Percentiles rank a stretch among this genome's conserved stretches.
These are phyloP conservation scores for Actinia equina DNA, from an alignment of 64 coral and sea anemone species.

Conservation along the genomic window DNA sequence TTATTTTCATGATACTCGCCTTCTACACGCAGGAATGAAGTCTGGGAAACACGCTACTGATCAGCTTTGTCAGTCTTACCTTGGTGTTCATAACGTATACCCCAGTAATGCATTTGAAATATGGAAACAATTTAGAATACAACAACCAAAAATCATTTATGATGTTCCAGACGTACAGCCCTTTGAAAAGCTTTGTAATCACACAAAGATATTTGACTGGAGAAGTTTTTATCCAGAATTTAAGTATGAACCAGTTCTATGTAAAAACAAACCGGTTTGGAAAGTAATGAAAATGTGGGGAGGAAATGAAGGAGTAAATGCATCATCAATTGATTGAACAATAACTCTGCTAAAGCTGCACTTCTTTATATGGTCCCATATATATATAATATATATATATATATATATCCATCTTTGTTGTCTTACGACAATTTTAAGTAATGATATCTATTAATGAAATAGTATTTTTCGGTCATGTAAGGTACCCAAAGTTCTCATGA, in stretches of 20 bases:
- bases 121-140: background rate
- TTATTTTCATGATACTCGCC: conserved; percentile 72
- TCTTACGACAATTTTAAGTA: too few relatives aligned
- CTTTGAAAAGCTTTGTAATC: background rate
- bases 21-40: conserved; percentile 49
- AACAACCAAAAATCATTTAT: background rate
- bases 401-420: too few relatives aligned
- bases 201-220: background rate
- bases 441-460: too few relatives aligned
- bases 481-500: too few relatives aligned
- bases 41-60: background rate
- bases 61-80: background rate
- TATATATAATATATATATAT: too few relatives aligned
- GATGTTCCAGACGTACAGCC: background rate
- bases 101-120: background rate
- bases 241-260: background rate
- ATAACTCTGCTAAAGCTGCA: too few relatives aligned
- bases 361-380: too few relatives aligned
- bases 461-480: too few relatives aligned
- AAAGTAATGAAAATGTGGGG: background rate
- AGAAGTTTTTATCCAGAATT: background rate
- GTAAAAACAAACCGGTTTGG: background rate
- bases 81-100: background rate
- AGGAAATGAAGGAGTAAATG: too few relatives aligned
- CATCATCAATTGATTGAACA: too few relatives aligned